Evolutionary conservation across 1,140 invertebrate species (phyloP).

Genomic region (Bombus pascuorum): DNA sequence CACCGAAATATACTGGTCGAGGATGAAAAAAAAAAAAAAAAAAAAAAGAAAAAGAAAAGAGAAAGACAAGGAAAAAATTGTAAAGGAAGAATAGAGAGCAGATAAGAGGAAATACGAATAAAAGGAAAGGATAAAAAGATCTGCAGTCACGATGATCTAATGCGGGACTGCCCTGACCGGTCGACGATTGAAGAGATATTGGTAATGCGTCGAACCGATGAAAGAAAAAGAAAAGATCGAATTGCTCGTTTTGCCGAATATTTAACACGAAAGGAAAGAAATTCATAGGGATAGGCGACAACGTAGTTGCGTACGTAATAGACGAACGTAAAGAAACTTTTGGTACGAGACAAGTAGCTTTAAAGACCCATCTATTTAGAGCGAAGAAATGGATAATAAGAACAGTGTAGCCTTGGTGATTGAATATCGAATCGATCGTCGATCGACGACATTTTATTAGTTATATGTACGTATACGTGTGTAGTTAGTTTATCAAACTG

Average conservation of each 20-base stretch:
- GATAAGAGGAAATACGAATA: neutral
- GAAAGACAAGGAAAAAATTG: neutral
- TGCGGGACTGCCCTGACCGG: no score
- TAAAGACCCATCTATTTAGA: neutral
- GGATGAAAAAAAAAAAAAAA: neutral
- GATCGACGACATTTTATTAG: neutral
- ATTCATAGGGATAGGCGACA: neutral
- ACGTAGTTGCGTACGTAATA: no score
- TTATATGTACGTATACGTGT: no score
- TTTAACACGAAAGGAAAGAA: neutral
- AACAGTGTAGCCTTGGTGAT: no score
- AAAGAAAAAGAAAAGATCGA: neutral
- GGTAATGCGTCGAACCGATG: neutral
- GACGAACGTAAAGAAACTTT: neutral
- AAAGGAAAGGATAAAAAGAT: neutral
- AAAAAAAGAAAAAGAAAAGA: neutral
- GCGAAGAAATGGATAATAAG: neutral
- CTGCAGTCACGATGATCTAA: neutral
- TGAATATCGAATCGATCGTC: neutral
- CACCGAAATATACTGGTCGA: slow-evolving; percentile 28
- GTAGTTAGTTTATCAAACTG: neutral
- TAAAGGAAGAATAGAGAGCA: neutral
- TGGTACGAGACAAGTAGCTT: neutral
- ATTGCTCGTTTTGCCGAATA: neutral
- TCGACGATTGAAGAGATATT: neutral